Evolutionary conservation across 2,113 vertebrate species (phyloP), one percentile per base, ranked within the genome.

Genomic region (Forbesichthys papilliferus): DNA sequence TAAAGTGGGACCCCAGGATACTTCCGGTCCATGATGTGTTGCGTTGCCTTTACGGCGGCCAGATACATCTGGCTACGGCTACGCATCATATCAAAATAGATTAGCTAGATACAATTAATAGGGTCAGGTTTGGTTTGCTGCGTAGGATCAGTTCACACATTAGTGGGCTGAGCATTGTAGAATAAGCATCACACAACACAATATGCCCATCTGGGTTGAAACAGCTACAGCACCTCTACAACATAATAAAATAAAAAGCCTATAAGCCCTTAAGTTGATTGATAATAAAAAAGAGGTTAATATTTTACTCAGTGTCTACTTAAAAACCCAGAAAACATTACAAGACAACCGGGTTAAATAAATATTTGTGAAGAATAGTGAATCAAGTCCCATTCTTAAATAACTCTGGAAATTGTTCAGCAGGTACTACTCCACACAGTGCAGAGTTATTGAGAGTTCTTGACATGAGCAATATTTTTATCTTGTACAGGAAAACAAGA

Each of bases 351-450:
- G 27, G 8, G 9, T 7, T 1, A 56, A 16, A 18, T 20, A 71
- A 59, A 48, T 56, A 71, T 27, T 27, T 69, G 58, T 42, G 1
- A 3, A 33, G 13, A 68, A 78, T 59, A 84, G 75, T 81, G 81
- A 69, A 78, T 79, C 65, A 61, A 42, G 71, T 69, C 68, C 57
- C 1, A 16, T 64, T 62, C 14, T 54, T 3, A 51, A 51, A 51
- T 52, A 12, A 52, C 13, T 58, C 56, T 58, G 56, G 56, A 63
- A 57, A 51, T 52, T 62, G 53, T 71, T 34, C 18, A 86, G 53
- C 13, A 70, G 71, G 75, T 85, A 48, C 66, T 61, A 82, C 34
- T 75, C 27, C 70, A 8, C 47, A 69, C 79, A 67, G 62, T 74
- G 82, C 75, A 81, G 71, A 80, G 36, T 67, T 55, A 27, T 67